phyloP scores from a whole-genome alignment of 2,113 vertebrate genomes.

The Trematomus loennbergii region DNA sequence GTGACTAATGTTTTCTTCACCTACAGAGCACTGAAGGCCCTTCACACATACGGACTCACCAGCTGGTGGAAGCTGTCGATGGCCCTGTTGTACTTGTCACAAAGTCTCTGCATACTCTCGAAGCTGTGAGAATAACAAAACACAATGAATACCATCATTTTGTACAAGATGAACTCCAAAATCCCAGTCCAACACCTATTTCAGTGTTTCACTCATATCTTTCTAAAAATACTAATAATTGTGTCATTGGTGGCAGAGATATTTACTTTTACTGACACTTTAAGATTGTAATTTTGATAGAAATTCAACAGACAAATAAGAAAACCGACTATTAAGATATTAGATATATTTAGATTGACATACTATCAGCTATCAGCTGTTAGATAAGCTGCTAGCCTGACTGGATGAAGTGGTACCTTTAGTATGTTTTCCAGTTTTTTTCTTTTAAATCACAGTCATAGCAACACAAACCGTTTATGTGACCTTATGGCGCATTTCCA shows the following conservation, averaged over 20 bases:
- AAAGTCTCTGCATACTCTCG: slow-evolving; percentile 99
- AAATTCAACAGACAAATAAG: not conserved
- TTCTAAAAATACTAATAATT: not conserved
- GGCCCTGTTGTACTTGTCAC: slow-evolving; percentile 99
- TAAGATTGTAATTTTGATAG: not conserved
- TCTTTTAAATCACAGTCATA: not conserved
- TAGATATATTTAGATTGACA: not conserved
- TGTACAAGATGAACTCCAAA: not conserved
- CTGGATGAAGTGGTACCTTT: not conserved
- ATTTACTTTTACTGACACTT: not conserved
- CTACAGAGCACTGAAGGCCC: slow-evolving; percentile 1
- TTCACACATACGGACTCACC: slow-evolving; percentile 81
- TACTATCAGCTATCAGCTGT: not conserved
- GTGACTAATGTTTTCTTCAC: slow-evolving; percentile 24
- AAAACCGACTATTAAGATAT: not conserved
- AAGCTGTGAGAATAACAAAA: slow-evolving; percentile 84
- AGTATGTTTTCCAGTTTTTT: not conserved
- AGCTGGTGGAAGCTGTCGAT: slow-evolving; percentile 99
- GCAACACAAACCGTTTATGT: not conserved
- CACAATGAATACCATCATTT: not conserved
- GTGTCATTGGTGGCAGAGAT: not conserved
- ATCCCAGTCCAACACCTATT: not conserved
- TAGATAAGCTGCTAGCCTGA: too few relatives aligned
- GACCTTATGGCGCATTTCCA: too few relatives aligned
- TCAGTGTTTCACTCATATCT: not conserved